Conservation (phyloP, 2,113 vertebrate genomes). For the Pygoscelis antarcticus region DNA sequence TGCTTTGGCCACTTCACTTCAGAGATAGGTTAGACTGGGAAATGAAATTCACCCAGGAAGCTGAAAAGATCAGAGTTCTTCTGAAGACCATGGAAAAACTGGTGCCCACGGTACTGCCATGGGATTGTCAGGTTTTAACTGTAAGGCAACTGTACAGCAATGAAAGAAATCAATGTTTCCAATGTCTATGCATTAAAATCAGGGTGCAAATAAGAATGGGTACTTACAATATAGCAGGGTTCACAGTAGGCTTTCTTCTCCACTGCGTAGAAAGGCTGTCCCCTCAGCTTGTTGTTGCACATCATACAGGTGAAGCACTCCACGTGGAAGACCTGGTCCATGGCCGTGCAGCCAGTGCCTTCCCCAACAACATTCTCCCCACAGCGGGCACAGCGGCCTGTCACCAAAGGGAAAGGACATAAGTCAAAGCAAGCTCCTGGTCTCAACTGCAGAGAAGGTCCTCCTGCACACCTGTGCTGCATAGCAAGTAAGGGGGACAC, state of each 20-base stretch:
- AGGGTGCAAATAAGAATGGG: not conserved
- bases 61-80: not conserved
- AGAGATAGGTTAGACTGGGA: not conserved
- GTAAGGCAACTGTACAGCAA: not conserved
- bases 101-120: not conserved
- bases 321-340: constrained; percentile 98
- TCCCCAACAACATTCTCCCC: constrained; percentile 96
- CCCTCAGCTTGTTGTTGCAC: constrained; percentile 90
- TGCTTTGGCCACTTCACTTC: not conserved
- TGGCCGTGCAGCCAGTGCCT: constrained; percentile 95
- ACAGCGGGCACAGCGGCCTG: constrained; percentile 94
- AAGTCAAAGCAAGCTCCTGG: not conserved
- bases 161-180: not conserved
- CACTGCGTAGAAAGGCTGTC: constrained; percentile 95
- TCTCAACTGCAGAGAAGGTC: not conserved
- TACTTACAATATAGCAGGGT: constrained; percentile 96
- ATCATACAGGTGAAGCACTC: constrained; percentile 93
- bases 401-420: not conserved
- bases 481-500: accelerated
- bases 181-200: not conserved
- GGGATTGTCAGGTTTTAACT: not conserved
- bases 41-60: not conserved
- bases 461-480: accelerated
- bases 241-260: constrained; percentile 98
- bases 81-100: not conserved